phyloP scores from a whole-genome alignment of 2,797 vertebrate species.

The Potorous gilbertii region DNA sequence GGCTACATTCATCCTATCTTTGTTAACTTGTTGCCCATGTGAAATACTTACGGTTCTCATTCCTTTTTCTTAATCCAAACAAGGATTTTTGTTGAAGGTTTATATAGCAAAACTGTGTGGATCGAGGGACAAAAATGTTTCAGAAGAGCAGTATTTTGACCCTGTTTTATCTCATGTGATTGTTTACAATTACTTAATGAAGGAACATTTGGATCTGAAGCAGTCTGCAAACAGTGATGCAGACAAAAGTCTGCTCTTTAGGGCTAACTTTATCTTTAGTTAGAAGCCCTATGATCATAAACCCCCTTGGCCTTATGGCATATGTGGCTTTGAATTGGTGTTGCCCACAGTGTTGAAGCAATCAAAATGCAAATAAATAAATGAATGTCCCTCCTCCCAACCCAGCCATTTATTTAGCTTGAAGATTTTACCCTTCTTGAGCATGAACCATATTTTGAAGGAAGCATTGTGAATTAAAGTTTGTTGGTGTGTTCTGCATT shows the following conservation, averaged over 20 bases:
- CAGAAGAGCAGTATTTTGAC: conserved; percentile 27
- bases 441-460: not conserved
- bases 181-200: conserved; percentile 1
- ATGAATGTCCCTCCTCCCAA: not conserved
- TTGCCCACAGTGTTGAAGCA: not conserved
- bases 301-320: not conserved
- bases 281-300: not conserved
- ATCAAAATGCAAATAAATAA: not conserved
- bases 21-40: not conserved
- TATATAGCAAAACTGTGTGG: not conserved
- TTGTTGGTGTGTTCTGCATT: not conserved
- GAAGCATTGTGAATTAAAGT: not conserved
- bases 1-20: not conserved
- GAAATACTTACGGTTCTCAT: not conserved
- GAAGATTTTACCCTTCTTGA: not conserved
- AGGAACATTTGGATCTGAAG: not conserved
- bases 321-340: conserved; percentile 1
- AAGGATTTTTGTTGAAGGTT: conserved; percentile 4
- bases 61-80: not conserved
- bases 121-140: not conserved
- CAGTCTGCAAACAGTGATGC: not conserved
- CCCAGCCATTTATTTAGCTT: not conserved
- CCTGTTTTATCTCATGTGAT: conserved; percentile 41
- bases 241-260: not conserved
- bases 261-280: not conserved